Percentiles rank a stretch among this genome's conserved stretches.
phyloP scores from a whole-genome alignment of 2,797 vertebrate genomes.

The Rachycentron canadum region DNA sequence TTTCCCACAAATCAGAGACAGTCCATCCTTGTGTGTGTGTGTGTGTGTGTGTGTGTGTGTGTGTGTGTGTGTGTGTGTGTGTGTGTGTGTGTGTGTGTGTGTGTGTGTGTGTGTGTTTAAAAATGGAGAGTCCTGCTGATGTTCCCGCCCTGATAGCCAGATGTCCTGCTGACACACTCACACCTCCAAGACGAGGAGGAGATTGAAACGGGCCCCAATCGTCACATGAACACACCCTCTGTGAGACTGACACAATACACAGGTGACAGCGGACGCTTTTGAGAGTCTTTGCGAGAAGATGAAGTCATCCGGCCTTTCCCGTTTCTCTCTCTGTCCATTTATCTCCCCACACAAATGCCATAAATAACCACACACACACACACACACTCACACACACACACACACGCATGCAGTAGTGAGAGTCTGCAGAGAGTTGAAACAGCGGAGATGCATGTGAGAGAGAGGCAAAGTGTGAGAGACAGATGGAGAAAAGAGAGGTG shows the following conservation, averaged over 20 bases:
- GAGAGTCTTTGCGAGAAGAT: constrained; percentile 47
- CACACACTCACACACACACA: no score
- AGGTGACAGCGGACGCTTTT: constrained; percentile 55
- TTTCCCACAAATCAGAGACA: constrained; percentile 44
- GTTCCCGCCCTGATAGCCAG: constrained; percentile 74
- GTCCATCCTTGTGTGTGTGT: constrained; percentile 34
- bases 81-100: constrained; percentile 27
- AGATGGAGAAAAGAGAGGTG: constrained; percentile 55
- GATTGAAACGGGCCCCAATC: constrained; percentile 48
- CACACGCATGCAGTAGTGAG: background rate
- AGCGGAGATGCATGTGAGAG: constrained; percentile 46
- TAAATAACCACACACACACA: constrained; percentile 63
- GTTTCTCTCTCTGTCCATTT: constrained; percentile 23
- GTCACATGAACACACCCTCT: constrained; percentile 6
- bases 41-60: constrained; percentile 26
- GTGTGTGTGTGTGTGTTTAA: constrained; percentile 37
- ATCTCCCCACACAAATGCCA: constrained; percentile 50
- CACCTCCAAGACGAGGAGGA: constrained; percentile 32
- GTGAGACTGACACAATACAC: constrained; percentile 28
- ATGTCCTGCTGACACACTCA: constrained; percentile 58
- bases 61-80: constrained; percentile 16
- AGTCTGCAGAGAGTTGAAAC: constrained; percentile 29
- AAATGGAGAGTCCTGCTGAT: constrained; percentile 48
- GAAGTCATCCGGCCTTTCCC: constrained; percentile 60
- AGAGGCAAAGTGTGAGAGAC: constrained; percentile 51